Percentiles rank a stretch among this genome's conserved stretches.
Evolutionary conservation across 2,797 vertebrate species (phyloP).

Genomic region (Cirrhinus mrigala): DNA sequence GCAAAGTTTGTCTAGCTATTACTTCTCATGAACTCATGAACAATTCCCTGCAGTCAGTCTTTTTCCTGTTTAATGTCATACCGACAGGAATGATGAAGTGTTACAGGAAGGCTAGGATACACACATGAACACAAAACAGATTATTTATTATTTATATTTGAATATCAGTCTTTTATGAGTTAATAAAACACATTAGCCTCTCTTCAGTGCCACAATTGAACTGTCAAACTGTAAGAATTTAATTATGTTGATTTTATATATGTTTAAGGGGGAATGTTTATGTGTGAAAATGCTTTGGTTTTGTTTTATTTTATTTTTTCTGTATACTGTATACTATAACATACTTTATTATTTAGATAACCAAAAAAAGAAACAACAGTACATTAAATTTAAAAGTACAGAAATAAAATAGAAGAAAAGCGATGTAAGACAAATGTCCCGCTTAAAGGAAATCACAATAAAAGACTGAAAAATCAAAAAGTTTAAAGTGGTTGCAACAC

Average conservation of each 20-base stretch:
- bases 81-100: background rate
- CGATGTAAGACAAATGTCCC: background rate
- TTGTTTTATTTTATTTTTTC: background rate
- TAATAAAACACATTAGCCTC: background rate
- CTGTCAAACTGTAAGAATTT: no score
- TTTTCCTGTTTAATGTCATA: slow-evolving; percentile 15
- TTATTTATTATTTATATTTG: slow-evolving; percentile 3
- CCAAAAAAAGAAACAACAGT: background rate
- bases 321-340: background rate
- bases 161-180: background rate
- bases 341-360: background rate
- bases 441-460: background rate
- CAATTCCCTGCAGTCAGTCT: background rate
- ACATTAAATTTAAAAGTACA: background rate
- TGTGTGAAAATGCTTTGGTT: background rate
- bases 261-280: background rate
- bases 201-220: background rate
- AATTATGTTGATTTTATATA: background rate
- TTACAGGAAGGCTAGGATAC: background rate
- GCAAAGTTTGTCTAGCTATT: background rate
- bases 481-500: background rate
- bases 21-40: background rate
- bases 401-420: background rate
- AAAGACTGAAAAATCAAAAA: background rate
- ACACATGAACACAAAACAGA: background rate